phyloP scores from a whole-genome alignment of 2,113 vertebrate genomes.

The Aspiorhynchus laticeps region DNA sequence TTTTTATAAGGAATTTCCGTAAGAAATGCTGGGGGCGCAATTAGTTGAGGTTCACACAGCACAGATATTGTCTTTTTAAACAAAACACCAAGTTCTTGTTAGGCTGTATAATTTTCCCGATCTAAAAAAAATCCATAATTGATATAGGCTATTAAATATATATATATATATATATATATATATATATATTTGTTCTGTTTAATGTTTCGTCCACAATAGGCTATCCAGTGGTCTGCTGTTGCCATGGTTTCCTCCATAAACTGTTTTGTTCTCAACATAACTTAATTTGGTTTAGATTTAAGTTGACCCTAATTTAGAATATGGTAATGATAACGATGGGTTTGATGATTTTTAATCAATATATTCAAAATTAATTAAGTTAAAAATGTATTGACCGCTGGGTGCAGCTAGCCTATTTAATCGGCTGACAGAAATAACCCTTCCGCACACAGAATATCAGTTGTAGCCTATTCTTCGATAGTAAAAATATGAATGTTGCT shows the following conservation, averaged over 20 bases:
- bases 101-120: neutral
- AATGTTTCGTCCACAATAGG: neutral
- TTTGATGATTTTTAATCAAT: neutral
- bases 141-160: neutral
- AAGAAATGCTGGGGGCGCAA: neutral
- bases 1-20: neutral
- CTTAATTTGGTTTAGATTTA: neutral
- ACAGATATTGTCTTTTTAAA: neutral
- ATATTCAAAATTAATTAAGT: neutral
- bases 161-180: too few relatives aligned
- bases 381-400: neutral
- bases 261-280: neutral
- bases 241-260: constrained; percentile 2
- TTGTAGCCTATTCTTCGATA: neutral
- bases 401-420: neutral
- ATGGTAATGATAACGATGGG: neutral
- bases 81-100: neutral
- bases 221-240: neutral
- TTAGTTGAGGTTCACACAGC: neutral
- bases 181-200: neutral
- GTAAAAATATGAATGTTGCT: neutral
- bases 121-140: too few relatives aligned
- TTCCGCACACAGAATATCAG: neutral
- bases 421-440: neutral
- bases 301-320: neutral